Base-by-base conservation (phyloP, 2,113 vertebrate genomes). In the Saguinus midas region DNA sequence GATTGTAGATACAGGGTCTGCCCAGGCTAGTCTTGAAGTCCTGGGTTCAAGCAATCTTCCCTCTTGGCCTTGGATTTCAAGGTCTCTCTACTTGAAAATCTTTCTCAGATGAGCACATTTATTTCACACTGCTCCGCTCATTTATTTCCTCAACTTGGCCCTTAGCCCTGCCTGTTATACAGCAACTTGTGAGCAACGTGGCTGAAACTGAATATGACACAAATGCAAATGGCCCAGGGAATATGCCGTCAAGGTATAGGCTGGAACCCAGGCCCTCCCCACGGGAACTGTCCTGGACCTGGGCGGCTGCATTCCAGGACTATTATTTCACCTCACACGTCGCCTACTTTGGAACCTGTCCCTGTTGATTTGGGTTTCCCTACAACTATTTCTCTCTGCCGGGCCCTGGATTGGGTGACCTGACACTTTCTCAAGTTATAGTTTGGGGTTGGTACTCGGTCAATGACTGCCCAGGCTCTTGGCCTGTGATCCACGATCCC, bases 71-170 rank as follows among this genome's bases (percentile, higher is more conserved):
- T 70, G 45, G 45, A 11, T 40, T 35, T 73, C 45, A 64, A 55
- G 48, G 45, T 66, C 18, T 45, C 37, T 32, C 13, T 25, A 1
- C 32, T 27, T 48, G 73, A 40, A n/a, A 50, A 8, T 13, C 40
- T 58, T 61, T 20, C 40, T 10, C 6, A 57, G 27, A 16, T 4
- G 21, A 55, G 35, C 32, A n/a, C 5, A 35, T 13, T 2, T 58
- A 27, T 73, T 7, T 37, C 13, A 80, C 16, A 0, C 18, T 45
- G 45, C n/a, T n/a, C 21, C 37, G 45, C 48, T 27, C 14, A 0
- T 25, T 45, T 50, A 25, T 7, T 12, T 32, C 10, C 64, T 70
- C 17, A 2, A 0, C 0, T 4, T 52, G 64, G 64, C n/a, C 75
- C 10, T 72, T 70, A n/a, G 50, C 35, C 35, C 73, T n/a, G 37